Percentiles rank a stretch among this genome's conserved stretches.
Conservation (phyloP, 2,888 invertebrate genomes). For the Orchesella flavescens region DNA sequence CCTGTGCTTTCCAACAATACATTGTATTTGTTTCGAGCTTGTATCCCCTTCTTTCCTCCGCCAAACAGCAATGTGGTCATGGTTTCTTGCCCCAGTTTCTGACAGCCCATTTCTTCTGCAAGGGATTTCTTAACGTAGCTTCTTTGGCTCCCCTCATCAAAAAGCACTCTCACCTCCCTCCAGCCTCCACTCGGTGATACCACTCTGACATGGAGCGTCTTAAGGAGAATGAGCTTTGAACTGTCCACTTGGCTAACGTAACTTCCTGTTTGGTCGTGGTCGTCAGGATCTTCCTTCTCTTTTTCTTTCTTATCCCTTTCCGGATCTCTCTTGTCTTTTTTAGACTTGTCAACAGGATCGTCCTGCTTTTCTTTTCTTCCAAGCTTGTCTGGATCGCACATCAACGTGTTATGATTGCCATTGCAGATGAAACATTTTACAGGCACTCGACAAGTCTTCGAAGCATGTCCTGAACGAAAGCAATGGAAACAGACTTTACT, state of each 20-base stretch:
- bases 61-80: constrained; percentile 21
- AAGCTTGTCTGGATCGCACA: background rate
- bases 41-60: background rate
- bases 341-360: background rate
- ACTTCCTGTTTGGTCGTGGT: background rate
- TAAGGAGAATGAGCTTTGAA: background rate
- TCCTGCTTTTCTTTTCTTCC: background rate
- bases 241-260: background rate
- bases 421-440: background rate
- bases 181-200: background rate
- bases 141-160: background rate
- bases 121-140: constrained; percentile 38
- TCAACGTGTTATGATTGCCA: background rate
- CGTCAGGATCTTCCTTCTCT: background rate
- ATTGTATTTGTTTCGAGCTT: background rate
- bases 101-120: constrained; percentile 33
- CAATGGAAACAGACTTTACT: constrained; percentile 1
- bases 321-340: background rate
- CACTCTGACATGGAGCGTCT: background rate
- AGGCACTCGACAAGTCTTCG: background rate
- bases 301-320: background rate
- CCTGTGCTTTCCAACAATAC: background rate
- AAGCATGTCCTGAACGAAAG: background rate
- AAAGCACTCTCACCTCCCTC: background rate
- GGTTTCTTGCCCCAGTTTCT: constrained; percentile 19